Percentiles rank a stretch among this genome's conserved stretches.
Conservation (phyloP, 2,888 invertebrate genomes). For the Drosophila anomelani region DNA sequence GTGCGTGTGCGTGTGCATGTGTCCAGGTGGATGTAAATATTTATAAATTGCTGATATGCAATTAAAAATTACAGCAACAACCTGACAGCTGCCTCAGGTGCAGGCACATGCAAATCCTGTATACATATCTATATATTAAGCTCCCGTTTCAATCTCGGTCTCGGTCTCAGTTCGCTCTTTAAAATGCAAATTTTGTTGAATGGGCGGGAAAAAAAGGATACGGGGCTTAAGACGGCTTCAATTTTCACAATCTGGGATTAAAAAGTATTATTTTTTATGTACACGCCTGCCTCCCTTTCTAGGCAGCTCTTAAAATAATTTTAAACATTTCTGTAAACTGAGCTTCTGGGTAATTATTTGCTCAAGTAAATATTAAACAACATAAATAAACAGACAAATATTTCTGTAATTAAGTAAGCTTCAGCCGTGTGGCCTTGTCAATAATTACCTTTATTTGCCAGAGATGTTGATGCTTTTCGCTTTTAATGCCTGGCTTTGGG, state of each 20-base stretch:
- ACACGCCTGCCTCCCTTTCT: background rate
- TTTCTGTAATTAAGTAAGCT: background rate
- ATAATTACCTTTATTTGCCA: conserved; percentile 5
- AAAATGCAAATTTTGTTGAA: conserved; percentile 18
- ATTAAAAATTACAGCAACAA: conserved; percentile 65
- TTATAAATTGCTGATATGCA: conserved; percentile 62
- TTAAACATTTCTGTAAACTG: background rate
- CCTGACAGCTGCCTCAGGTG: conserved; percentile 54
- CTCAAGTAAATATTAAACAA: background rate
- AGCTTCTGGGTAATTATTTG: background rate
- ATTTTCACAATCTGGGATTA: conserved; percentile 14
- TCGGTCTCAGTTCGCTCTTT: conserved; percentile 14
- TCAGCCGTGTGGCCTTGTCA: background rate
- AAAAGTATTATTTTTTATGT: conserved; percentile 6
- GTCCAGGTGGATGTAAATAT: conserved; percentile 53
- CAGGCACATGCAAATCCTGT: conserved; percentile 22
- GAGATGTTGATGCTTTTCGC: background rate
- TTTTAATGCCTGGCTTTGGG: background rate
- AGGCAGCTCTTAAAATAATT: background rate
- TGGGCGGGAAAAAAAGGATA: background rate
- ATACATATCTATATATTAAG: conserved; percentile 6
- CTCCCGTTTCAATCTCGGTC: background rate
- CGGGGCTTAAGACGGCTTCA: background rate
- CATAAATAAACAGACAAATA: background rate
- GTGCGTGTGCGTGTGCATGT: background rate